Percentiles rank a stretch among this genome's conserved stretches.
These are phyloP conservation scores for Cerastis leucographa DNA, from an alignment of 2,888 invertebrate genomes.

Conservation along the genomic window DNA sequence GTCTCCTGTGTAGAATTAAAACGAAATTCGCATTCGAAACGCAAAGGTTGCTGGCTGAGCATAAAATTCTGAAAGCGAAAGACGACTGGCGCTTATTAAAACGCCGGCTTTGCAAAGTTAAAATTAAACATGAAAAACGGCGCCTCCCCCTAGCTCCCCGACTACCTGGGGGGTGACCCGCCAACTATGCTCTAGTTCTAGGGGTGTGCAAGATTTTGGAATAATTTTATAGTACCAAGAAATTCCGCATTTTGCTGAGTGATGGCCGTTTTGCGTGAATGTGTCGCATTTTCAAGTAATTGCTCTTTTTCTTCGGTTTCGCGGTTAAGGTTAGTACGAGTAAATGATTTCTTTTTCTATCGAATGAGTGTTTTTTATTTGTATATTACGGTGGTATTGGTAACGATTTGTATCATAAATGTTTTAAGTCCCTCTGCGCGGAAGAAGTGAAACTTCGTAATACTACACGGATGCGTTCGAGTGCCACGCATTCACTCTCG, in stretches of 20 bases:
- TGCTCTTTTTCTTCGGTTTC: too few species aligned
- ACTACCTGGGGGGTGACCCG: slow-evolving; percentile 74
- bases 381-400: background rate
- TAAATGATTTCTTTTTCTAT: background rate
- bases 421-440: too few species aligned
- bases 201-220: slow-evolving; percentile 64
- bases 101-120: slow-evolving; percentile 89
- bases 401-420: too few species aligned
- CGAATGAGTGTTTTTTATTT: background rate
- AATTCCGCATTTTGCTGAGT: background rate
- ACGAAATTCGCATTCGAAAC: slow-evolving; percentile 82
- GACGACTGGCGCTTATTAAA: slow-evolving; percentile 89
- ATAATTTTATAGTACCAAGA: background rate
- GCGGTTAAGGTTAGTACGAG: too few species aligned
- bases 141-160: slow-evolving; percentile 67
- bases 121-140: slow-evolving; percentile 91
- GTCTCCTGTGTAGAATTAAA: slow-evolving; percentile 84
- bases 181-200: slow-evolving; percentile 77
- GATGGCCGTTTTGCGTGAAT: background rate
- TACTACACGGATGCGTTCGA: too few species aligned
- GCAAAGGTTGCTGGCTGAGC: slow-evolving; percentile 82
- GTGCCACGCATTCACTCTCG: too few species aligned
- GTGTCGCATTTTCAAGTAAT: background rate
- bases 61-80: slow-evolving; percentile 87
- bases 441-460: too few species aligned